Conservation (phyloP, 2,113 vertebrate genomes). For the Haemorhous mexicanus region DNA sequence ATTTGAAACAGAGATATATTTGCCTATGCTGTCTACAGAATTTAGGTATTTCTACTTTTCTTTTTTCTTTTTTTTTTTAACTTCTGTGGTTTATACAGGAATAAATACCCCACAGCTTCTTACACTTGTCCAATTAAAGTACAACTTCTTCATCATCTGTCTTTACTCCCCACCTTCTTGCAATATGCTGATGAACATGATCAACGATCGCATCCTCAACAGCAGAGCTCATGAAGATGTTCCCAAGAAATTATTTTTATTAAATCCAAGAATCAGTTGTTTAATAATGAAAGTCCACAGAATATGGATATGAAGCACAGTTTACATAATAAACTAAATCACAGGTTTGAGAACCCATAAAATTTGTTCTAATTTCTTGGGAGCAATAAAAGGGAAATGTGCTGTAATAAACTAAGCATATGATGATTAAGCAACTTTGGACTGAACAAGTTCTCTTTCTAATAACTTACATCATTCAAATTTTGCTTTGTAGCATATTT, state of each 20-base stretch:
- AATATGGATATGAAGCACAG: not conserved
- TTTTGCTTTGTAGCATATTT: conserved; percentile 26
- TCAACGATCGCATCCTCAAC: not conserved
- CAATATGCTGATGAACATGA: not conserved
- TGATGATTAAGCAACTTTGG: conserved; percentile 37
- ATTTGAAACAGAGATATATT: not conserved
- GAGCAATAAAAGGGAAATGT: conserved; percentile 26
- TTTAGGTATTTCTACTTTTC: not conserved
- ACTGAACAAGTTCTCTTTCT: not conserved
- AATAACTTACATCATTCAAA: conserved; percentile 15
- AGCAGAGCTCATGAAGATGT: not conserved
- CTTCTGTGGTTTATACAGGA: not conserved
- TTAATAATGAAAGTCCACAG: not conserved
- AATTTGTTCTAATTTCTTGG: conserved; percentile 13
- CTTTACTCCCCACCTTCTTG: not conserved
- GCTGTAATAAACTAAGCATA: conserved; percentile 2
- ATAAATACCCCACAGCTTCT: not conserved
- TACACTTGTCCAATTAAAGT: not conserved
- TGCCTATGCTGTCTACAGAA: not conserved
- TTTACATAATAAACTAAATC: conserved; percentile 16
- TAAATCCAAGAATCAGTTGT: not conserved
- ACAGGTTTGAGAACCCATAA: not conserved
- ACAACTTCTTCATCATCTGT: not conserved
- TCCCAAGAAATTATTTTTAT: not conserved
- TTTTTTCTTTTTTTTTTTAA: too few species aligned